Evolutionary conservation across 2,888 invertebrate genomes (phyloP).

Genomic region (Limnephilus lunatus): DNA sequence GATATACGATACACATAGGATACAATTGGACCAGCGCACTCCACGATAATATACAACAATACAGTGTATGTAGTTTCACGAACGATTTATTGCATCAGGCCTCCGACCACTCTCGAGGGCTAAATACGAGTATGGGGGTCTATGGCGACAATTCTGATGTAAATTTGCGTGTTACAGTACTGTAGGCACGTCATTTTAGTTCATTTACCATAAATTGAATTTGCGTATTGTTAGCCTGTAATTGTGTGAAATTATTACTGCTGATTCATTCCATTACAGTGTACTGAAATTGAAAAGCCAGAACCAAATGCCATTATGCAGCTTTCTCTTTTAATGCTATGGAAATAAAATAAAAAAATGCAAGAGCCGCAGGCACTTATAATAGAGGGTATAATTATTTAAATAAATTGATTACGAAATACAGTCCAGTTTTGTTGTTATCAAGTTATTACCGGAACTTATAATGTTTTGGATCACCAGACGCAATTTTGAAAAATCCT

Average conservation of each 20-base stretch:
- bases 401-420: too few relatives aligned
- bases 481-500: too few relatives aligned
- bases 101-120: neutral
- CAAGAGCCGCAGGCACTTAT: too few relatives aligned
- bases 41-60: neutral
- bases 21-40: neutral
- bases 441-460: too few relatives aligned
- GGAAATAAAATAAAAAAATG: neutral
- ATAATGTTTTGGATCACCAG: too few relatives aligned
- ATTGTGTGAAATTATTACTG: neutral
- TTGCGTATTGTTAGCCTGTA: neutral
- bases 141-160: neutral
- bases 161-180: neutral
- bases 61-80: neutral
- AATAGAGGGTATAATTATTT: too few relatives aligned
- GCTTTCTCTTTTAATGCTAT: neutral
- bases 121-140: neutral
- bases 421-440: too few relatives aligned
- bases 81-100: slow-evolving; percentile 15
- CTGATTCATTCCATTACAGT: too few relatives aligned
- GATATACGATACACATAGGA: neutral
- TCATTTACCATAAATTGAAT: neutral
- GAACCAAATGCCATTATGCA: too few relatives aligned
- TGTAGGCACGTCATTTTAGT: neutral
- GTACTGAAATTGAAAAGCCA: too few relatives aligned